Conservation (phyloP, 1,140 invertebrate genomes). For the Drosophila bocqueti region DNA sequence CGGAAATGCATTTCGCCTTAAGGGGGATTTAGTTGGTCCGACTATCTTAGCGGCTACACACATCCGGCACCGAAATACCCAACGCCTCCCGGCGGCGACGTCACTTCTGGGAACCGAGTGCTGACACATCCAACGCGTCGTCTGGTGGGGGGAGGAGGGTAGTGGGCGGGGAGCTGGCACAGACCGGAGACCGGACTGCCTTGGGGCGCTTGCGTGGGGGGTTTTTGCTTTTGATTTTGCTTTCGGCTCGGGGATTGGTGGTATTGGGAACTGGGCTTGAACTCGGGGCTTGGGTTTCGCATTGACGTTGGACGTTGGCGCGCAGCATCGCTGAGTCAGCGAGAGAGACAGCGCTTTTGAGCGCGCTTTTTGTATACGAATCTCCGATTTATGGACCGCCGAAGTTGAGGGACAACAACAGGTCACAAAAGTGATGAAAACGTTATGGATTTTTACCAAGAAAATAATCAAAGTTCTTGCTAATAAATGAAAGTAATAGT, state of each 20-base stretch:
- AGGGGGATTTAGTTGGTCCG: constrained; percentile 40
- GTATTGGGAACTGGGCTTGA: constrained; percentile 33
- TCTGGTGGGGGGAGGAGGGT: neutral
- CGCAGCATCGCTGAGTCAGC: constrained; percentile 75
- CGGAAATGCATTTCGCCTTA: constrained; percentile 9
- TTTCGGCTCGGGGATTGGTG: constrained; percentile 13
- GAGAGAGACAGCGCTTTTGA: constrained; percentile 24
- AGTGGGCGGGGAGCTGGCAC: neutral
- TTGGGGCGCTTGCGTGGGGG: constrained; percentile 62
- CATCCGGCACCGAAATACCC: constrained; percentile 69
- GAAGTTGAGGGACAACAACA: constrained; percentile 22
- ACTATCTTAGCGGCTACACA: constrained; percentile 49
- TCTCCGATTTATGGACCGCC: constrained; percentile 40
- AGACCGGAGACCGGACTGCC: constrained; percentile 39
- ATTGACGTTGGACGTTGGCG: constrained; percentile 4
- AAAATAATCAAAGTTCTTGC: neutral
- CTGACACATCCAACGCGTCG: constrained; percentile 64
- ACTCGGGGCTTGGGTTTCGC: constrained; percentile 36
- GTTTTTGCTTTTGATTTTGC: constrained; percentile 37
- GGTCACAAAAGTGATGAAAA: constrained; percentile 51
- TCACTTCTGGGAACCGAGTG: constrained; percentile 62
- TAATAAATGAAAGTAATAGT: neutral
- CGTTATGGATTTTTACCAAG: neutral
- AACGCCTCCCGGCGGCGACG: constrained; percentile 35
- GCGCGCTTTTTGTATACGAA: constrained; percentile 64